Evolutionary conservation across 2,797 vertebrate genomes (phyloP).

Genomic region (Epinephelus coioides): DNA sequence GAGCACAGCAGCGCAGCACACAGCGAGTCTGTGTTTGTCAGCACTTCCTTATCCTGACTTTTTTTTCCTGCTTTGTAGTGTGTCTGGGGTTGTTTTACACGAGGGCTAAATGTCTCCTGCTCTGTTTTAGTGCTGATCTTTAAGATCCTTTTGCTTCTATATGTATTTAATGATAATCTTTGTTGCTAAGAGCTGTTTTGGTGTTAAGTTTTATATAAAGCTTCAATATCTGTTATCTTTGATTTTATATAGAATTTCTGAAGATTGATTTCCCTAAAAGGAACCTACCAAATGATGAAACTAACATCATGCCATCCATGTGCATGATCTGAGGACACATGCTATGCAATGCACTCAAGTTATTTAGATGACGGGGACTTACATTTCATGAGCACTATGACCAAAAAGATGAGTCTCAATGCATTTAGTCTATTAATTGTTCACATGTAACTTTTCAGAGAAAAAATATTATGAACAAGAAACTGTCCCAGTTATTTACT

Average conservation of each 20-base stretch:
- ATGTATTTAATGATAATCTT: too few species aligned
- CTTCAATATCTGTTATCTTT: too few species aligned
- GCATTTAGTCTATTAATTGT: background rate
- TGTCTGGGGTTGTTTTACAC: background rate
- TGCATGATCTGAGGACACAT: too few species aligned
- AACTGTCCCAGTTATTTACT: too few species aligned
- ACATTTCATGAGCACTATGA: background rate
- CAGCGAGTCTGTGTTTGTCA: constrained; percentile 47
- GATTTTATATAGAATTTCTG: too few species aligned
- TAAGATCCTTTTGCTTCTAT: background rate
- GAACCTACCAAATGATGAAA: background rate
- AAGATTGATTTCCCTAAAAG: background rate
- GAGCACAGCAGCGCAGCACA: constrained; percentile 54
- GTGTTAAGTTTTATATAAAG: too few species aligned
- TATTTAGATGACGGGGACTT: too few species aligned
- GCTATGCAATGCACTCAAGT: too few species aligned
- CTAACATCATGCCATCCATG: background rate
- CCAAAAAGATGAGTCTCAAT: background rate
- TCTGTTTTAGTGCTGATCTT: background rate
- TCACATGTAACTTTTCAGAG: too few species aligned
- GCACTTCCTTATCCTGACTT: constrained; percentile 51
- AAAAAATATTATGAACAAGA: too few species aligned
- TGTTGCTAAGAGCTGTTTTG: too few species aligned
- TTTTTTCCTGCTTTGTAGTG: constrained; percentile 1
- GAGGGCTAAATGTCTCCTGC: background rate